Conservation (phyloP, 2,888 invertebrate species). For the Sinhomidia bicolor region DNA sequence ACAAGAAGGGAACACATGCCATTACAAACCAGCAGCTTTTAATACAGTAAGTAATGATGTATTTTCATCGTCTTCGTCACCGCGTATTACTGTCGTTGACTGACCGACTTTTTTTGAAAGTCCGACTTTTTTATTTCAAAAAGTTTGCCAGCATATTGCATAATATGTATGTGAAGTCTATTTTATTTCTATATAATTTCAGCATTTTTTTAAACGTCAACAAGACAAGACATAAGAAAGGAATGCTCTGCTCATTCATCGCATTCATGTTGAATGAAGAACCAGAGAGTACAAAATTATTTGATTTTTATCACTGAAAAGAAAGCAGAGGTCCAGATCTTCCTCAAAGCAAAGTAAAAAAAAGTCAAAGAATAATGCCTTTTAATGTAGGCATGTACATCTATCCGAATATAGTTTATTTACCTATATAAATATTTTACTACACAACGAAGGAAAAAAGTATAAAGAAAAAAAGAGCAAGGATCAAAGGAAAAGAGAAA, state of each 20-base stretch:
- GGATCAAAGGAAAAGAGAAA: conserved; percentile 4
- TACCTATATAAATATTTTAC: too few relatives aligned
- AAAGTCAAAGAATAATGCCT: not conserved
- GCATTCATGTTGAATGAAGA: conserved; percentile 17
- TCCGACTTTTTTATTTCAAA: too few relatives aligned
- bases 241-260: not conserved
- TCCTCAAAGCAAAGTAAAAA: not conserved
- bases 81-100: not conserved
- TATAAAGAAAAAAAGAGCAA: not conserved
- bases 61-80: too few relatives aligned
- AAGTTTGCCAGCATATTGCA: not conserved
- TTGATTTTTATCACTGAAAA: conserved; percentile 19
- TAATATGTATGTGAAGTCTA: not conserved
- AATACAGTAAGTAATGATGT: too few relatives aligned
- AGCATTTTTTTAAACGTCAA: too few relatives aligned
- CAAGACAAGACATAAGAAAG: not conserved
- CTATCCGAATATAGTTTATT: not conserved
- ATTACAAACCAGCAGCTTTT: too few relatives aligned
- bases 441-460: not conserved
- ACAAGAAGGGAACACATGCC: too few relatives aligned
- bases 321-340: not conserved
- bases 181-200: too few relatives aligned
- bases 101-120: conserved; percentile 5
- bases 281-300: not conserved
- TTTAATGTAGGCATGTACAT: not conserved